phyloP scores from a whole-genome alignment of 2,797 vertebrate species.

The Coracias cyanogaster region DNA sequence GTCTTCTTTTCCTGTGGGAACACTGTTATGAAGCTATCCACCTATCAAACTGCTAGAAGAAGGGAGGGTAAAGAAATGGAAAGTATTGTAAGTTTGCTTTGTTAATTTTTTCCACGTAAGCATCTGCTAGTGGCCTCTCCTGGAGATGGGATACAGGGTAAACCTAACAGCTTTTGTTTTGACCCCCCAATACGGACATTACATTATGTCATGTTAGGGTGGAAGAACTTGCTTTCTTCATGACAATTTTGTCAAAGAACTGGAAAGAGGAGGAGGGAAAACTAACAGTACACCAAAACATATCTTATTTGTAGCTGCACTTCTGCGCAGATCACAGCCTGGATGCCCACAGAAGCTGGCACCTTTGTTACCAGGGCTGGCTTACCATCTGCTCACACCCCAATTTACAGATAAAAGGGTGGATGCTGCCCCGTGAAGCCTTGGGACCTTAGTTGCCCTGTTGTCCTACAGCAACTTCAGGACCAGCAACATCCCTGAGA shows the following conservation, averaged over 20 bases:
- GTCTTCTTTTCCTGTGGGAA: background rate
- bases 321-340: background rate
- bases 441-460: background rate
- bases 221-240: background rate
- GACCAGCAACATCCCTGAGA: background rate
- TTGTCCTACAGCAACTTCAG: background rate
- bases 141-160: background rate
- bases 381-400: background rate
- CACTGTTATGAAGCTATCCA: background rate
- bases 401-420: background rate
- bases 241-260: background rate
- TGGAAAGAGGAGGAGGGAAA: background rate
- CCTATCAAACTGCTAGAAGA: background rate
- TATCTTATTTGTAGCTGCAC: background rate
- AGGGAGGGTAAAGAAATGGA: background rate
- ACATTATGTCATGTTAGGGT: background rate
- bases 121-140: background rate
- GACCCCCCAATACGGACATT: background rate
- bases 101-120: background rate
- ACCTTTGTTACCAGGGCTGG: background rate
- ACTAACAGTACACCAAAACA: background rate
- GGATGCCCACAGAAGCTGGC: background rate
- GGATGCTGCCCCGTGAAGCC: accelerated
- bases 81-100: background rate
- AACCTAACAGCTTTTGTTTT: background rate